Percentiles rank a stretch among this genome's conserved stretches.
Conservation (phyloP, 37 sponge, comb jelly and placozoan genomes). For the Sycon ciliatum region DNA sequence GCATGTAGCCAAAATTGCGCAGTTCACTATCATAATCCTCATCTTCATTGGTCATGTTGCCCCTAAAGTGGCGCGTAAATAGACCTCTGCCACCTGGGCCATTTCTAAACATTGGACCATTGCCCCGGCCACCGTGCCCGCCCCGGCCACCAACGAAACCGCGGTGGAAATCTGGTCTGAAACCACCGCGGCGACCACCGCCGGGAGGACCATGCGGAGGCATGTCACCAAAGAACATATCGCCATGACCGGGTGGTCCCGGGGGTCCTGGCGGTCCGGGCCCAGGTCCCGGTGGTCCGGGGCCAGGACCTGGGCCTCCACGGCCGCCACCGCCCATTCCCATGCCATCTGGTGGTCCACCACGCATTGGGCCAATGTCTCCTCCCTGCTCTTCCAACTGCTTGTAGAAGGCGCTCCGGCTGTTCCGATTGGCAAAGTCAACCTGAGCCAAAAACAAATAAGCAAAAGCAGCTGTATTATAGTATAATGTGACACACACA, state of each 20-base stretch:
- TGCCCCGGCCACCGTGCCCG: too few species aligned
- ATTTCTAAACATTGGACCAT: too few species aligned
- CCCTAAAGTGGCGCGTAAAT: too few species aligned
- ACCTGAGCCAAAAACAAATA: slow-evolving; percentile 27
- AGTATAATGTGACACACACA: neutral
- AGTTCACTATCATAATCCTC: slow-evolving; percentile 68
- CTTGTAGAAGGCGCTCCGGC: slow-evolving; percentile 44
- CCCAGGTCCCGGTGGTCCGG: slow-evolving; percentile 12
- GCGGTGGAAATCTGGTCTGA: too few species aligned
- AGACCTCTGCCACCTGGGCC: too few species aligned
- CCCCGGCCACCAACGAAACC: too few species aligned
- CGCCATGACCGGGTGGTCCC: neutral
- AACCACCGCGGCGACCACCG: too few species aligned
- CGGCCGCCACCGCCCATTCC: slow-evolving; percentile 46
- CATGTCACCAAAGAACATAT: too few species aligned
- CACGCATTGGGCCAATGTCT: neutral
- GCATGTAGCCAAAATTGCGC: slow-evolving; percentile 37
- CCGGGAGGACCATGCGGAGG: too few species aligned
- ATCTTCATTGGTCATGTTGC: neutral
- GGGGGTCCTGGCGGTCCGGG: neutral
- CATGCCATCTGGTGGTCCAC: slow-evolving; percentile 18
- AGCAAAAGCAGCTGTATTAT: neutral
- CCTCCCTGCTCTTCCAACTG: slow-evolving; percentile 11
- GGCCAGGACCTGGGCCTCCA: neutral
- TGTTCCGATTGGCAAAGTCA: slow-evolving; percentile 71